Percentiles rank a stretch among this genome's conserved stretches.
Conservation (phyloP, 2,888 invertebrate genomes). For the Crossocerus cetratus region DNA sequence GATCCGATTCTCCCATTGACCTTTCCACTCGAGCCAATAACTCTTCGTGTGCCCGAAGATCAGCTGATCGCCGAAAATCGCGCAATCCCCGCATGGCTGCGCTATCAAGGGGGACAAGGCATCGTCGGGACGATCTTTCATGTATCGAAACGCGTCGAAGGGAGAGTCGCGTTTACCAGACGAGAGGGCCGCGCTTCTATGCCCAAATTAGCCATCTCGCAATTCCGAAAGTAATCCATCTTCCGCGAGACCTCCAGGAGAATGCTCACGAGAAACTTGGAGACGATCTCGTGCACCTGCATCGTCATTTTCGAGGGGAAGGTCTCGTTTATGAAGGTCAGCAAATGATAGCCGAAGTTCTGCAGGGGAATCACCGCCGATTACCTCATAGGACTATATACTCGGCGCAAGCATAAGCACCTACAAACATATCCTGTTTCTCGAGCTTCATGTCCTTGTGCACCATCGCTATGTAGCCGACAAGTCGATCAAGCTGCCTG, state of each 20-base stretch:
- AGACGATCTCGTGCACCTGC: slow-evolving; percentile 43
- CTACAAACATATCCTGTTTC: slow-evolving; percentile 57
- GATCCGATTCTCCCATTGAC: slow-evolving; percentile 52
- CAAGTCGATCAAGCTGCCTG: slow-evolving; percentile 55
- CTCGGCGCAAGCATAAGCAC: neutral
- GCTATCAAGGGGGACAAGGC: slow-evolving; percentile 16
- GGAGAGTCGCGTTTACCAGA: slow-evolving; percentile 15
- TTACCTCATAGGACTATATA: no score
- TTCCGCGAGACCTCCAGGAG: slow-evolving; percentile 48
- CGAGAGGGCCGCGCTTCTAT: neutral
- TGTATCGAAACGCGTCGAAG: no score
- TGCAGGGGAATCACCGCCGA: slow-evolving; percentile 42
- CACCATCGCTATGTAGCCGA: slow-evolving; percentile 65
- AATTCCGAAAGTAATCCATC: slow-evolving; percentile 57
- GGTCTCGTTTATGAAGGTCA: slow-evolving; percentile 54
- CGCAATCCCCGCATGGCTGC: slow-evolving; percentile 48
- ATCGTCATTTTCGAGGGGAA: slow-evolving; percentile 53
- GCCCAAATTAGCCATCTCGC: slow-evolving; percentile 35
- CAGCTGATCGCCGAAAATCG: slow-evolving; percentile 30
- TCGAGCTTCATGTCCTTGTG: slow-evolving; percentile 66
- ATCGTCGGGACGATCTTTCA: no score
- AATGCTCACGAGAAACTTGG: slow-evolving; percentile 58
- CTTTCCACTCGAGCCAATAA: slow-evolving; percentile 59
- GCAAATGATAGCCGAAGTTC: slow-evolving; percentile 55
- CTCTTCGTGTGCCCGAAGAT: slow-evolving; percentile 55